Evolutionary conservation across 2,888 invertebrate species (phyloP).

Genomic region (Plusia festucae): DNA sequence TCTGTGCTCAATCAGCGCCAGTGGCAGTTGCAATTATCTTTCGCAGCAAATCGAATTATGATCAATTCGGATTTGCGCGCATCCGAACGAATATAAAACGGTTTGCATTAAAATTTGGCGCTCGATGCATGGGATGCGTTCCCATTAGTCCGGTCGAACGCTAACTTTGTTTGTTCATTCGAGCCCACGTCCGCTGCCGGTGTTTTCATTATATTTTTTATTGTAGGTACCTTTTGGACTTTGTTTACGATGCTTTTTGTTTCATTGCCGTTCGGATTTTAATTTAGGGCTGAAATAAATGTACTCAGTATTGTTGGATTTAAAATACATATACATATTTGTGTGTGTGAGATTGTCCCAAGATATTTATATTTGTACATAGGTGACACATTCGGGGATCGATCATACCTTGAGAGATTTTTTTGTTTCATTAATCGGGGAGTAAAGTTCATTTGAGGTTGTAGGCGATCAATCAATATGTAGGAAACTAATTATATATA

Average conservation of each 20-base stretch:
- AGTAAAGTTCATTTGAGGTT: too few relatives aligned
- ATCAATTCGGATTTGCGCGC: conserved; percentile 90
- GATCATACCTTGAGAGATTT: too few relatives aligned
- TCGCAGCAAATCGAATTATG: conserved; percentile 88
- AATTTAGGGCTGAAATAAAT: conserved; percentile 49
- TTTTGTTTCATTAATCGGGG: too few relatives aligned
- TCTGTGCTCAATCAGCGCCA: conserved; percentile 86
- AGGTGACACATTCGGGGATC: too few relatives aligned
- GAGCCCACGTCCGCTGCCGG: conserved; percentile 67
- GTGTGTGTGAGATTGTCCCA: too few relatives aligned
- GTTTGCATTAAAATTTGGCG: conserved; percentile 89
- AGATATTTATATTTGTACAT: too few relatives aligned
- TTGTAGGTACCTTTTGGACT: conserved; percentile 56
- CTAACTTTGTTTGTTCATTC: conserved; percentile 80
- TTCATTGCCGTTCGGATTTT: conserved; percentile 63
- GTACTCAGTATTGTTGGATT: not conserved
- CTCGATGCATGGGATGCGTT: conserved; percentile 87
- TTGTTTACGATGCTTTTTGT: conserved; percentile 71
- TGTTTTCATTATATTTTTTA: conserved; percentile 77
- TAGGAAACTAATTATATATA: too few relatives aligned
- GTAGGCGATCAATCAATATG: too few relatives aligned
- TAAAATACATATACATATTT: not conserved
- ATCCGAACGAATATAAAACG: conserved; percentile 89
- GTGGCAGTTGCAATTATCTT: conserved; percentile 89
- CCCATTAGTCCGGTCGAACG: conserved; percentile 84